Evolutionary conservation across 1,140 invertebrate genomes (phyloP), one percentile per base, ranked within the genome.

Genomic region (Telenomus remus): DNA sequence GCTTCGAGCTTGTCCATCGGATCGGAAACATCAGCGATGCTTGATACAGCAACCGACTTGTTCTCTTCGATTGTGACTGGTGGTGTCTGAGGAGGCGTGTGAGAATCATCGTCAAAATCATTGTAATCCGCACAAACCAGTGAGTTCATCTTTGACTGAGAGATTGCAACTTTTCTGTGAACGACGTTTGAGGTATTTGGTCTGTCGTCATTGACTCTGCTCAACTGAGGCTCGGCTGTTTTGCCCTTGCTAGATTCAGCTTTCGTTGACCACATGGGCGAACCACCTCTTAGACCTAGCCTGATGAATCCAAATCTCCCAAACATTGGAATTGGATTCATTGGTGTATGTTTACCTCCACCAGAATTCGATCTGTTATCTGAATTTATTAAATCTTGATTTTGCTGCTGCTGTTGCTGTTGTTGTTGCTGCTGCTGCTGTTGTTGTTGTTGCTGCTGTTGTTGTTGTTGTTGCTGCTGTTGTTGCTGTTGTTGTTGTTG

Each of bases 211-310:
- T 56, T 65, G 1, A 65, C 19, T 34, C 56, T 57, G 10, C 69
- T 51, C 6, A 85, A 76, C 27, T 84, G 83, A 0, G 85, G 84
- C 11, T 90, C 89, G 0, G 86, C 85, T 0, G 84, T 82, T 63
- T 88, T 87, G 0, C 82, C 82, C 69, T 88, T 89, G 51, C 83
- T 87, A 4, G 84, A 81, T 51, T 86, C 83, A 0, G 86, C 77
- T 57, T 88, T 88, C 0, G 82, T 79, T 71, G 89, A 87, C 91
- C 92, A 94, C 89, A 94, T 93, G 0, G 93, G 93, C 0, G 92
- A 91, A 1, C 94, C 94, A 8, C 94, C 94, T 70, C 91, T 86
- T 1, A 95, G 85, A 4, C 92, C 94, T 0, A 93, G 82, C 76
- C 91, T 91, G 54, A 90, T 87, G 79, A 91, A 92, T 11, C 89